Base-by-base conservation (phyloP, 1,140 invertebrate genomes). In the Meloidogyne hapla region DNA sequence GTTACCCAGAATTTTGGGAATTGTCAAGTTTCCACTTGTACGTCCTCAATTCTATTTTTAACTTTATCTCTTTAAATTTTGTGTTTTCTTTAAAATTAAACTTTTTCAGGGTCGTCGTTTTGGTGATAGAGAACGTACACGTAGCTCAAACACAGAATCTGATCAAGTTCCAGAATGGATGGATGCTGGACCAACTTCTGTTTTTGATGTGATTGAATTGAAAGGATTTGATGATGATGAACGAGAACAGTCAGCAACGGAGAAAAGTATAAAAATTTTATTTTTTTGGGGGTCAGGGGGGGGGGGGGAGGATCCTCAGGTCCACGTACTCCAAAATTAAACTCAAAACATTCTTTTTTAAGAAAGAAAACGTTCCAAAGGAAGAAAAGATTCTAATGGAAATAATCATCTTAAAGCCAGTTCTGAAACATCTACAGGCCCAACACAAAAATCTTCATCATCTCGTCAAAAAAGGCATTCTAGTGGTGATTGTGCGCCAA, bases 111-210 rank as follows among this genome's bases (percentile, higher is more conserved):
- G 9, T 10, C 70, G 70, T 15, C 70, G 70, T 25, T 23, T 2
- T 23, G 70, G 45, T 18, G 70, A 67, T 12, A 48, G 74, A 38
- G 33, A 21, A 1, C 70, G 70, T n/a, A 62, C 26, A 3, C 70
- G 70, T 38, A 73, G 70, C 40, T 63, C 70, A 64, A 64, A 23
- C 2, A 64, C 56, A 12, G 70, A 61, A 13, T 25, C 23, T 25
- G 77, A 78, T 23, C 65, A 62, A 45, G 26, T 78, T 9, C 77
- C 77, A 56, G 77, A 78, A 64, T 78, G 77, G 77, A n/a, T 78
- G 10, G 78, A 80, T 70, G 77, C 80, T 40, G 77, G 76, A 13
- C 77, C 77, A 13, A 28, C 69, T 56, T 78, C 77, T 33, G 63
- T 69, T 1, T 66, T 69, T n/a, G 77, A 78, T 75, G 56, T 78